A percentile compares a stretch with the other conserved stretches of the same genome.
These are phyloP conservation scores for Argya squamiceps DNA, from an alignment of 2,797 vertebrate genomes.

Conservation along the genomic window DNA sequence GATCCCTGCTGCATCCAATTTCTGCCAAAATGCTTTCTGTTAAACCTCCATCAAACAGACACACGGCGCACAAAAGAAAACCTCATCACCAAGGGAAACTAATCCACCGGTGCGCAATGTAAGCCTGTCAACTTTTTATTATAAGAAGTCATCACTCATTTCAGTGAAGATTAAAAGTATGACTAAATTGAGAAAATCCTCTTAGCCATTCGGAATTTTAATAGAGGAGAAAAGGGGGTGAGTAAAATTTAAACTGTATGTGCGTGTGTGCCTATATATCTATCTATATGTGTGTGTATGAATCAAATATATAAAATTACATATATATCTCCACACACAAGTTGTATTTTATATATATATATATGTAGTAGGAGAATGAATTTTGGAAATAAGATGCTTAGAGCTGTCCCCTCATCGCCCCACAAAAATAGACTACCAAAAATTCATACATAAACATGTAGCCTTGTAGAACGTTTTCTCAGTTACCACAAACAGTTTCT, in stretches of 20 bases:
- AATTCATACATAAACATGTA: slow-evolving; percentile 82
- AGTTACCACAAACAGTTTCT: slow-evolving; percentile 81
- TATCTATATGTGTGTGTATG: slow-evolving; percentile 19
- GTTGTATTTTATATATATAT: not conserved
- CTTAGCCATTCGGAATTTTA: slow-evolving; percentile 98
- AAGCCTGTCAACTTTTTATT: slow-evolving; percentile 98
- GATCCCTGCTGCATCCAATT: slow-evolving; percentile 99
- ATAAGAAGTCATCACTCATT: slow-evolving; percentile 99
- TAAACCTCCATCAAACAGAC: slow-evolving; percentile 99
- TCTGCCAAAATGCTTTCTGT: slow-evolving; percentile 95
- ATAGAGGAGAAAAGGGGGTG: slow-evolving; percentile 86
- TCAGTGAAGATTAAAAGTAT: slow-evolving; percentile 99
- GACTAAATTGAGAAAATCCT: slow-evolving; percentile 99
- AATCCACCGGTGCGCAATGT: slow-evolving; percentile 95
- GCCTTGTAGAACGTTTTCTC: slow-evolving; percentile 77
- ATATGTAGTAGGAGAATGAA: slow-evolving; percentile 1
- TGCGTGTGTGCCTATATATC: slow-evolving; percentile 2
- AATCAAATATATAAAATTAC: slow-evolving; percentile 41
- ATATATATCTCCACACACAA: slow-evolving; percentile 13
- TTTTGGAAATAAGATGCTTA: slow-evolving; percentile 54
- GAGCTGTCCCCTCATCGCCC: slow-evolving; percentile 32
- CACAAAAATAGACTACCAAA: slow-evolving; percentile 67
- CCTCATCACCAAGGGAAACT: slow-evolving; percentile 99
- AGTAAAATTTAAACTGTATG: slow-evolving; percentile 80
- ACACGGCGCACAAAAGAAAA: slow-evolving; percentile 96